Base-by-base conservation (phyloP, 2,888 invertebrate genomes). In the Hyppa rectilinea region DNA sequence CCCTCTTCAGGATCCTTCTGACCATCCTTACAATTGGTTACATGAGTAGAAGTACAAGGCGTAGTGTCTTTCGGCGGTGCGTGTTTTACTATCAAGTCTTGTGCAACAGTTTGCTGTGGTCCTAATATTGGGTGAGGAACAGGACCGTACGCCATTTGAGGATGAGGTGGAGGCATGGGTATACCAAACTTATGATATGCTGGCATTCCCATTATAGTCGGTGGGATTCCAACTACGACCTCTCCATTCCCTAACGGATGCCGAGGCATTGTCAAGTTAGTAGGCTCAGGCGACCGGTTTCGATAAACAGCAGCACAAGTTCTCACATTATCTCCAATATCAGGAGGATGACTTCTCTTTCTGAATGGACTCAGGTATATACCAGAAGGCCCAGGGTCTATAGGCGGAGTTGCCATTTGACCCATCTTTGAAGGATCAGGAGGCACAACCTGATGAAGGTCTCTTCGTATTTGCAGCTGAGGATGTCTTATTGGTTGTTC, bases 391-490 rank as follows among this genome's bases (percentile, higher is more conserved):
- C 95, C 94, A 29, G 95, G 92, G 52, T 95, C 94, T 78, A 96
- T 94, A 66, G 96, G 89, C 23, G 95, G 90, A 85, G 93, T 95
- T 62, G 94, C 89, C 81, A 96, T 88, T 84, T 92, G 94, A 58
- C 89, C 89, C 60, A 95, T 90, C 83, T 95, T 94, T 12, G 92
- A 82, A 7, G 93, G 88, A 77, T 96, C 94, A 10, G 92, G 90
- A 47, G 95, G 95, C 49, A 87, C 91, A 52, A 96, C 94, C 90
- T 96, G 96, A 85, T 97, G 97, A 50, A 98, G 94, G 89, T 98
- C 98, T 88, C 98, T 96, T 62, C 98, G 96, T 68, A 98, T 98
- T 88, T 98, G 98, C 52, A 98, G 90, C 85, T 97, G 96, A 20
- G 97, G 97, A 87, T 95, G 95, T 86, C 96, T 87, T 29, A 95